These are phyloP conservation scores for Matsumyia berberina DNA, from an alignment of 2,888 invertebrate genomes.

Conservation along the genomic window DNA sequence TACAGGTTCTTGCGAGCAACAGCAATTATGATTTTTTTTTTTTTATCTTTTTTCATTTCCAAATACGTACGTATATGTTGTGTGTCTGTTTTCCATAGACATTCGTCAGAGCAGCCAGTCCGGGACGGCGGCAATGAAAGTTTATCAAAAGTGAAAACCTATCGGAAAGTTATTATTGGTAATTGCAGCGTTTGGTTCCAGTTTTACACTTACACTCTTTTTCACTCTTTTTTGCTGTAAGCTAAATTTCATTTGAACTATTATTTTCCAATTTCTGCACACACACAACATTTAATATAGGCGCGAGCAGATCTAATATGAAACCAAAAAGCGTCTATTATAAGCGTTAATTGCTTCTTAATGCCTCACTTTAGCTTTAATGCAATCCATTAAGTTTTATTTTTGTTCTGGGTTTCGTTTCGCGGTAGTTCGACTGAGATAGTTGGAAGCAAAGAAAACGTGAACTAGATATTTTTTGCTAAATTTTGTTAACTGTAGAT, in stretches of 20 bases:
- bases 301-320: not conserved
- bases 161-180: constrained; percentile 70
- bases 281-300: not conserved
- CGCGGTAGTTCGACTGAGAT: too few relatives aligned
- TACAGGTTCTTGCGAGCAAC: constrained; percentile 57
- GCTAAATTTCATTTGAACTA: constrained; percentile 30
- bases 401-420: too few relatives aligned
- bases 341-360: constrained; percentile 7
- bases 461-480: too few relatives aligned
- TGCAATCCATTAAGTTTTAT: too few relatives aligned
- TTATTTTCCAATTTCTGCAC: constrained; percentile 42
- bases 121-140: constrained; percentile 67
- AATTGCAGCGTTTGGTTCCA: constrained; percentile 64
- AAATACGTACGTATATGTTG: constrained; percentile 48
- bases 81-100: constrained; percentile 50
- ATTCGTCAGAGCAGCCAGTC: constrained; percentile 45
- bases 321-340: not conserved
- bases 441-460: too few relatives aligned
- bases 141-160: constrained; percentile 71
- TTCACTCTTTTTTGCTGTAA: constrained; percentile 14
- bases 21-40: constrained; percentile 49
- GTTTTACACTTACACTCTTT: constrained; percentile 63
- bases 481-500: too few relatives aligned
- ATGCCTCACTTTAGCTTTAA: not conserved
- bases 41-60: constrained; percentile 42